Base-by-base conservation (phyloP, 2,888 invertebrate genomes). In the Taphrorychus bicolor region DNA sequence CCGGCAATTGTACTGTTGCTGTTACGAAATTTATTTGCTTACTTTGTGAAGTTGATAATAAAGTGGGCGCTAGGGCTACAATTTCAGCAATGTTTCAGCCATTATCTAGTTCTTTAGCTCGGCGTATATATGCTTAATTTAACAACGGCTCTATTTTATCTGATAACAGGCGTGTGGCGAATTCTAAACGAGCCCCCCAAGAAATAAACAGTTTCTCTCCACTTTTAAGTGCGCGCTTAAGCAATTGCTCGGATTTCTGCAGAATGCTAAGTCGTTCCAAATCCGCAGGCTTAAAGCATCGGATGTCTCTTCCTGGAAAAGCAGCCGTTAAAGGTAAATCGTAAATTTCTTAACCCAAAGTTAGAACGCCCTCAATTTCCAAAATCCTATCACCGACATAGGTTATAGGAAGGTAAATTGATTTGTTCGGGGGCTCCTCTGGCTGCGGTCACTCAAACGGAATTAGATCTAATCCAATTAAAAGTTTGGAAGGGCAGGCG, bases 391-490 rank as follows among this genome's bases (percentile, higher is more conserved):
- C 42, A 42, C 24, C 61, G 73, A 71, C 73, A 75, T 77, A 76
- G 76, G 75, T 76, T 77, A 77, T 77, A 75, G 76, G 76, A 73
- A 74, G 76, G 77, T 76, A 78, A 79, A 79, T 79, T 79, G 79
- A 80, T 79, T 80, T 79, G 80, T 79, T 78, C 77, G 73, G 74
- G 76, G 74, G 76, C 75, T 74, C 73, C 76, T 76, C 75, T 73
- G 75, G 76, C 71, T 76, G 79, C 77, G 81, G 81, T 81, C 81
- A 81, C 80, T 81, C 79, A 76, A 81, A 78, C 80, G 78, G 82
- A 83, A 82, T 83, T 82, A 82, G 82, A 82, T 82, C 82, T 82
- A 83, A 83, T 83, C 82, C 82, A 83, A 82, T 83, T 83, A 83
- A 83, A 82, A 83, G 80, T 83, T 82, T 81, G 69, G 76, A 76